Evolutionary conservation across 2,113 vertebrate genomes (phyloP), one percentile per base, ranked within the genome.

Genomic region (Sturnus vulgaris): DNA sequence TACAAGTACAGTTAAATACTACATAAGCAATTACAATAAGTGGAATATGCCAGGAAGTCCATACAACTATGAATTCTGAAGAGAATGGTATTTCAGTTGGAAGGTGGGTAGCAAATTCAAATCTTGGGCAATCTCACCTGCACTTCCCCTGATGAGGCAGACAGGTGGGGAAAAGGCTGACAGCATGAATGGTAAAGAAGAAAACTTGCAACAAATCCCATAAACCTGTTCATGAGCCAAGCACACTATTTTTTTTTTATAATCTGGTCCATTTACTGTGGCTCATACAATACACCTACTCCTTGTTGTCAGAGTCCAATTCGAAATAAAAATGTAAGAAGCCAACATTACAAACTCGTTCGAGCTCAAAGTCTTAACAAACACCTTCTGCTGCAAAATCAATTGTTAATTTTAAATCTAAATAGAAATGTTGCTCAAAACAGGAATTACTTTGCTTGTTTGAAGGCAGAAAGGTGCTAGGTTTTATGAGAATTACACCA

Each of bases 1-100:
- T 82, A 59, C 49, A 77, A 69, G 31, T 40, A 30, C 91, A 70
- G 31, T 90, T 86, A 88, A 92, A 64, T 40, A 75, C 52, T 66
- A 75, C 39, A 70, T 17, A 49, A 77, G 52, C 28, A 92, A 90
- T 83, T 70, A 78, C 47, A 86, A 19, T 31, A 49, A 83, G 39
- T 55, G 12, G n/a, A 49, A 64, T 47, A 60, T 46, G 4, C 5
- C n/a, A 73, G 52, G 18, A 88, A 94, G 79, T 7, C 13, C 5
- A 23, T 21, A 42, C 35, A 65, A 31, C 10, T 55, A 63, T 9
- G 17, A 46, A 39, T 37, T 53, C 46, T 33, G 59, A 44, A 11
- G 23, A 39, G 85, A 87, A 39, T 1, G 0, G 4, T 50, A 13
- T 61, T 91, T 60, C 64, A 60, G 18, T 33, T 27, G 30, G 10